These are phyloP conservation scores for Sciurus vulgaris DNA, from an alignment of 2,797 vertebrate genomes.

Conservation along the genomic window DNA sequence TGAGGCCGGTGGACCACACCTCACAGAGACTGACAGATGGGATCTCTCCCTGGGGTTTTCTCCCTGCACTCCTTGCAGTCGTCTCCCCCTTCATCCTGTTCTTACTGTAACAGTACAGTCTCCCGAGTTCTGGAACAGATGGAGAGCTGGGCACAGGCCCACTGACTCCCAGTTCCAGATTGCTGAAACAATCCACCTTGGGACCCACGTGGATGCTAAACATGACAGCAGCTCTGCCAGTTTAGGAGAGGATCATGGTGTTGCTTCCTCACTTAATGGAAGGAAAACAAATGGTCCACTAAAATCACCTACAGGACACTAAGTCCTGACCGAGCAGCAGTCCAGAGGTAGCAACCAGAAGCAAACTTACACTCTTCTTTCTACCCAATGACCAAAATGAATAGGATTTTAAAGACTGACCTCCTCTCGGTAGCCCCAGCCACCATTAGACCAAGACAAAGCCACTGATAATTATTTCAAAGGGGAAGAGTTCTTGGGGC, in stretches of 20 bases:
- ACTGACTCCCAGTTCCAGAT: background rate
- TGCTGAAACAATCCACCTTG: background rate
- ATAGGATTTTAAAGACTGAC: background rate
- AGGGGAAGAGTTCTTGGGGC: background rate
- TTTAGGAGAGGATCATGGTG: background rate
- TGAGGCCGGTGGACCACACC: background rate
- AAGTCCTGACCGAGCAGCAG: background rate
- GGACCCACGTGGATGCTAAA: background rate
- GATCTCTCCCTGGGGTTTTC: background rate
- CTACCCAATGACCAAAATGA: slow-evolving; percentile 10
- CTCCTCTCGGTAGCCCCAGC: background rate
- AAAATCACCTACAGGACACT: background rate
- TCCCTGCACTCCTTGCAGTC: background rate
- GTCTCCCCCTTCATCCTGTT: slow-evolving; percentile 14
- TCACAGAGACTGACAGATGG: background rate
- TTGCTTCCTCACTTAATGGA: background rate
- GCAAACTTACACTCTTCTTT: slow-evolving; percentile 2
- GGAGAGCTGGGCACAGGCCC: background rate
- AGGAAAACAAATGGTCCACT: background rate
- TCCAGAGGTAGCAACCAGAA: background rate
- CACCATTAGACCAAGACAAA: slow-evolving; percentile 51
- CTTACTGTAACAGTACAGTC: background rate
- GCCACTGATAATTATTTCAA: background rate
- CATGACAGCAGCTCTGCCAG: background rate
- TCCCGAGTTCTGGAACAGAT: slow-evolving; percentile 32